Conservation (phyloP, 2,113 vertebrate species). For the Pelmatolapia mariae region DNA sequence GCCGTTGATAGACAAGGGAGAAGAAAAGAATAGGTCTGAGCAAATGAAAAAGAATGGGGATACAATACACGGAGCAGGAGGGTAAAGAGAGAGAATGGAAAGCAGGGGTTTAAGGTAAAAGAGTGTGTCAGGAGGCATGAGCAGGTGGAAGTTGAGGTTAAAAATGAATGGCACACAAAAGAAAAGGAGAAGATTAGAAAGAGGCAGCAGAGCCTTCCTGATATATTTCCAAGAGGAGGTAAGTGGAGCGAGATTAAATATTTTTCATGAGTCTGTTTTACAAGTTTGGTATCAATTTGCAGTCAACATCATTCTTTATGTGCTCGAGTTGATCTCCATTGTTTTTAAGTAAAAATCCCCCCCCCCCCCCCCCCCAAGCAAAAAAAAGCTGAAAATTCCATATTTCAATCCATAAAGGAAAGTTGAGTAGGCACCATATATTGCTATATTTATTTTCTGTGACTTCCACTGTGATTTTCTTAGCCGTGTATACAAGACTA, state of each 20-base stretch:
- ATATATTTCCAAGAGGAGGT: not conserved
- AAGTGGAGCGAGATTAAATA: not conserved
- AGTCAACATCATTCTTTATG: not conserved
- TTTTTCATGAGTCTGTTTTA: not conserved
- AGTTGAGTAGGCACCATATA: not conserved
- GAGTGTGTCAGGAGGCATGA: not conserved
- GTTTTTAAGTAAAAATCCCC: not conserved
- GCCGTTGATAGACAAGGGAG: not conserved
- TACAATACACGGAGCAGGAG: not conserved
- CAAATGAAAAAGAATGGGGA: constrained; percentile 15
- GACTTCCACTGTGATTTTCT: not conserved
- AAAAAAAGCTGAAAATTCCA: not conserved
- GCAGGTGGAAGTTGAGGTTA: not conserved
- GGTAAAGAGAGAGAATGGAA: not conserved
- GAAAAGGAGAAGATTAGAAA: not conserved
- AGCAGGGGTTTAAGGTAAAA: not conserved
- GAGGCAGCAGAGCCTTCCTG: not conserved
- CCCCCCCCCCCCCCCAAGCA: too few relatives aligned
- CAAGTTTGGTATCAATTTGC: not conserved
- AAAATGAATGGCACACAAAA: constrained; percentile 22
- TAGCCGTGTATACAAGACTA: not conserved
- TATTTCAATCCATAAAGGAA: not conserved
- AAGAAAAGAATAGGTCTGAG: constrained; percentile 24
- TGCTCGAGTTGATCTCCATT: not conserved
- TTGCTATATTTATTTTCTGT: not conserved